These are phyloP conservation scores for Leuciscus waleckii DNA, from an alignment of 2,797 vertebrate species.

Conservation along the genomic window DNA sequence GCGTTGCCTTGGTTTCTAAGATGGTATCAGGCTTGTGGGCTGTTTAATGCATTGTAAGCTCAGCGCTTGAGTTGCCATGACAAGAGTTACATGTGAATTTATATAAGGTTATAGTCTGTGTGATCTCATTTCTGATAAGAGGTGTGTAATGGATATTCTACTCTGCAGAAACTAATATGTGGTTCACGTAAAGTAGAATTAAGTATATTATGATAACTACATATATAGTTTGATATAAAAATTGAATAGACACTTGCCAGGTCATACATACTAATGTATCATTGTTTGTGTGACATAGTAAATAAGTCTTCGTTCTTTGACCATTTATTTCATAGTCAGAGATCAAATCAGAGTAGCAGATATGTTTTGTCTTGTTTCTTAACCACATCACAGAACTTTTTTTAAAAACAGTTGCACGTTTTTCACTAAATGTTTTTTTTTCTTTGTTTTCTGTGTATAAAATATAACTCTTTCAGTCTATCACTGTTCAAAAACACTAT, in stretches of 20 bases:
- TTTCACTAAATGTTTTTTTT: too few species aligned
- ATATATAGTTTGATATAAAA: neutral
- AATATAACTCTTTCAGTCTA: neutral
- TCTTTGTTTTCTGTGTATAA: neutral
- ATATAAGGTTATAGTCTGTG: conserved; percentile 18
- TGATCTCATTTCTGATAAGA: conserved; percentile 20
- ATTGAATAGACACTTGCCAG: neutral
- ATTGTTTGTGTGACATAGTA: neutral
- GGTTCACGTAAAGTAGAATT: neutral
- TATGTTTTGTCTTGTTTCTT: neutral
- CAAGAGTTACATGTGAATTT: conserved; percentile 57
- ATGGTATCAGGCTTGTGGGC: conserved; percentile 70
- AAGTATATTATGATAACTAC: neutral
- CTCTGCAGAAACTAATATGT: neutral
- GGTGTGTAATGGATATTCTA: neutral
- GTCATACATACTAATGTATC: neutral
- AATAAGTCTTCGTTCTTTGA: neutral
- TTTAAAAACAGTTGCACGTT: too few species aligned
- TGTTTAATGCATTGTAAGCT: conserved; percentile 63
- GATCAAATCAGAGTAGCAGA: neutral
- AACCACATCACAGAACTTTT: neutral
- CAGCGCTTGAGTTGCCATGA: conserved; percentile 48
- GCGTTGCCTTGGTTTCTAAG: conserved; percentile 74
- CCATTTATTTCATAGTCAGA: neutral
- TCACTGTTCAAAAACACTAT: too few species aligned